Evolutionary conservation across 2,888 invertebrate species (phyloP), one percentile per base, ranked within the genome.

Genomic region (Drosophila setosimentum): DNA sequence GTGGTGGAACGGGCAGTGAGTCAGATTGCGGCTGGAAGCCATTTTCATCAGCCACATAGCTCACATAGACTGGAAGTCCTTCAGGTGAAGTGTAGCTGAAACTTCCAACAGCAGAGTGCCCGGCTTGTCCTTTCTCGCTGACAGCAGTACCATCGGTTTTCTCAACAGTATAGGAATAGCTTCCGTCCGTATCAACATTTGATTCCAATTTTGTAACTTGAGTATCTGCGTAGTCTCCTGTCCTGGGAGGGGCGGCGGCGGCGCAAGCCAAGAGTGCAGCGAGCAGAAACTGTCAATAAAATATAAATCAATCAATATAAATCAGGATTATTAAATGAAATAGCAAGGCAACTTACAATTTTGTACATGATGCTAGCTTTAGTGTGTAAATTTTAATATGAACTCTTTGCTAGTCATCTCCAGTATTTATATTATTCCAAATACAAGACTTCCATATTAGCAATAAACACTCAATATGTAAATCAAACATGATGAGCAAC

Each of bases 61-160:
- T 54, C 1, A 92, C 58, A 7, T 76, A 55, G 7, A 92, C 73
- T 40, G 80, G 65, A 45, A 83, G 2, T 10, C 93, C 92, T 30
- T 93, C 93, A 3, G 92, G 93, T 13, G 92, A 89, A 16, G 64
- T 63, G 40, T 88, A 87, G n/a, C 69, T 49, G 51, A 65, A 90
- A 0, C 70, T 48, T 33, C 92, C 92, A 2, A 49, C 72, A 7
- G 94, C 94, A 33, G 87, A 78, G 82, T 94, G 94, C 85, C 94
- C 94, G 75, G 95, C 92, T 18, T 78, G 87, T 73, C 95, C 96
- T 16, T 83, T 72, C 84, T 95, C 95, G 73, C 94, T 93, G 18
- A 91, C 94, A 0, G 76, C 33, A 83, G 95, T 95, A 13, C 95
- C 95, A 87, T 95, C 95, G 33, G 92, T 92, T 80, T 95, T 95